phyloP scores from a whole-genome alignment of 2,797 vertebrate species.

The Potorous gilbertii region DNA sequence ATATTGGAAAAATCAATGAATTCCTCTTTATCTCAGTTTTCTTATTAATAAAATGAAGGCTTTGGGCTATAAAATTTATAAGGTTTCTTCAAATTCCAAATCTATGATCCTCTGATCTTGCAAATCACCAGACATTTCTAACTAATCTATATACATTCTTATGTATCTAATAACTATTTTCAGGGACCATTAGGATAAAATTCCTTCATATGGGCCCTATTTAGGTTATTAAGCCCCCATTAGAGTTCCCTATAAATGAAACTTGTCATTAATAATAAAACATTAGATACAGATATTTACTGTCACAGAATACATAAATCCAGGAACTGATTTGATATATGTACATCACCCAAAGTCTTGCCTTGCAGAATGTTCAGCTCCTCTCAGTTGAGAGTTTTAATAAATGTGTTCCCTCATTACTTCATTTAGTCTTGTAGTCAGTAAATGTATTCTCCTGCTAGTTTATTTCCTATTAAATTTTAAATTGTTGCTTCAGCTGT shows the following conservation, averaged over 20 bases:
- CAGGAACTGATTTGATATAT: not conserved
- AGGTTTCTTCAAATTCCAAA: not conserved
- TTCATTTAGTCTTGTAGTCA: not conserved
- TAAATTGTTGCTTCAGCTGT: not conserved
- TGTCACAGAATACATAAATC: not conserved
- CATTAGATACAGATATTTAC: not conserved
- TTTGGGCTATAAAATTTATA: not conserved
- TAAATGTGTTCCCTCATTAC: not conserved
- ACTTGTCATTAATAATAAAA: not conserved
- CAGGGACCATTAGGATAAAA: not conserved
- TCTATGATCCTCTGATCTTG: not conserved
- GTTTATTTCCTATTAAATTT: not conserved
- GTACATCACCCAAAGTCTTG: not conserved
- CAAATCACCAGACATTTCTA: not conserved
- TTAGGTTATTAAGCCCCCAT: not conserved
- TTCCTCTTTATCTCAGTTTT: not conserved
- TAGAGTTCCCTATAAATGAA: not conserved
- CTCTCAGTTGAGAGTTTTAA: not conserved
- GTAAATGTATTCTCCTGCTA: not conserved
- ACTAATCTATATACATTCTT: not conserved
- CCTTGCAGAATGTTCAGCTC: not conserved
- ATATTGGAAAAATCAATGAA: not conserved
- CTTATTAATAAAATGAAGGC: not conserved
- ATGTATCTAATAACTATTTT: not conserved
- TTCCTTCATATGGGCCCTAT: not conserved